phyloP scores from a whole-genome alignment of 2,888 invertebrate species.

The Cordilura impudica region DNA sequence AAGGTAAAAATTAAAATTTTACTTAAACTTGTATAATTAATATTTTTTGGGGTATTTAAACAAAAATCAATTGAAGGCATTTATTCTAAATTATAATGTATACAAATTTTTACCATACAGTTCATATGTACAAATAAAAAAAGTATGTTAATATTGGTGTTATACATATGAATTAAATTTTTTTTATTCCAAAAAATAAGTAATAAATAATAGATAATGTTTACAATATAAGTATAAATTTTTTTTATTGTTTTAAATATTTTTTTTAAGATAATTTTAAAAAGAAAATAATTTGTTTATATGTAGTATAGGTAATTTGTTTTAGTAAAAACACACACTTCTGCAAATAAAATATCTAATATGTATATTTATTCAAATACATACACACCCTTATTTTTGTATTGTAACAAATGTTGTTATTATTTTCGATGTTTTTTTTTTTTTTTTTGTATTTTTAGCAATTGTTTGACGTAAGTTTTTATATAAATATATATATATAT shows the following conservation, averaged over 20 bases:
- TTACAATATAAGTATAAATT: constrained; percentile 12
- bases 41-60: background rate
- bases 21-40: background rate
- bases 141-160: too few relatives aligned
- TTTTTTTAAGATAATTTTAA: constrained; percentile 16
- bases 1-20: background rate
- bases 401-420: constrained; percentile 39
- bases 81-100: constrained; percentile 1
- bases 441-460: constrained; percentile 36
- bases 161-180: background rate
- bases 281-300: background rate
- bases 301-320: background rate
- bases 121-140: background rate
- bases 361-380: background rate
- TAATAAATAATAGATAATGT: constrained; percentile 8
- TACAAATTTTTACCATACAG: background rate
- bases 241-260: background rate
- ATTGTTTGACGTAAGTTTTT: constrained; percentile 34
- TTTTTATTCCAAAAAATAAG: background rate
- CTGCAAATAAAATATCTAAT: background rate
- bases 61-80: background rate
- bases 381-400: constrained; percentile 26
- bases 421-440: constrained; percentile 1
- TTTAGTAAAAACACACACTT: constrained; percentile 1
- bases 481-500: too few relatives aligned